Evolutionary conservation across 2,113 vertebrate species (phyloP).

Genomic region (Albula glossodonta): DNA sequence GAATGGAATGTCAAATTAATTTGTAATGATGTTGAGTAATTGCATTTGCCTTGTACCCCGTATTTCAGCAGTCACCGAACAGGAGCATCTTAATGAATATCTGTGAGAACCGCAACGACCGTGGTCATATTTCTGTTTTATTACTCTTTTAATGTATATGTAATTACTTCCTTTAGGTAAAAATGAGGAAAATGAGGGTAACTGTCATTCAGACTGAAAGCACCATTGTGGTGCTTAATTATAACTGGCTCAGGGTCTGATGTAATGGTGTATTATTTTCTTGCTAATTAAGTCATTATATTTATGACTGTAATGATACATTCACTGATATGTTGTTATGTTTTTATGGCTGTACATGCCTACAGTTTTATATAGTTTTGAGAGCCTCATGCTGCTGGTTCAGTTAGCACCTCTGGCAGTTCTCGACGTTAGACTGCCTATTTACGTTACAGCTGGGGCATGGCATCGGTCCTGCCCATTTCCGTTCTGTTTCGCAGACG

Average conservation of each 20-base stretch:
- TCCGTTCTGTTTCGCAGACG: background rate
- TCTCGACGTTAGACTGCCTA: background rate
- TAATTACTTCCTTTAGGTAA: slow-evolving; percentile 34
- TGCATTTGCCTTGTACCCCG: background rate
- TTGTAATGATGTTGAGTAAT: slow-evolving; percentile 19
- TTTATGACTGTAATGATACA: background rate
- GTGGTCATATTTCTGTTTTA: slow-evolving; percentile 12
- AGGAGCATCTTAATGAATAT: slow-evolving; percentile 23
- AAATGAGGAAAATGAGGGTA: slow-evolving; percentile 23
- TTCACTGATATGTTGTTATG: background rate
- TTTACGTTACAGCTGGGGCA: background rate
- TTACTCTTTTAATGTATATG: slow-evolving; percentile 21
- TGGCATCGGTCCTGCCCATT: background rate
- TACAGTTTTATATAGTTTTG: background rate
- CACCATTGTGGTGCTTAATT: slow-evolving; percentile 41
- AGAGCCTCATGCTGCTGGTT: background rate
- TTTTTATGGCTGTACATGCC: background rate
- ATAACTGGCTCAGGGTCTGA: slow-evolving; percentile 26
- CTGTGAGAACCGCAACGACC: slow-evolving; percentile 9
- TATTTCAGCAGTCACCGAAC: slow-evolving; percentile 6
- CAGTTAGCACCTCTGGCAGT: background rate
- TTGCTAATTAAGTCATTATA: slow-evolving; percentile 31
- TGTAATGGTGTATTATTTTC: slow-evolving; percentile 27
- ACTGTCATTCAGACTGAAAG: slow-evolving; percentile 34
- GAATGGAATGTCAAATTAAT: slow-evolving; percentile 9